These are phyloP conservation scores for Pangasius macronema DNA, from an alignment of 2,797 vertebrate species.

Conservation along the genomic window DNA sequence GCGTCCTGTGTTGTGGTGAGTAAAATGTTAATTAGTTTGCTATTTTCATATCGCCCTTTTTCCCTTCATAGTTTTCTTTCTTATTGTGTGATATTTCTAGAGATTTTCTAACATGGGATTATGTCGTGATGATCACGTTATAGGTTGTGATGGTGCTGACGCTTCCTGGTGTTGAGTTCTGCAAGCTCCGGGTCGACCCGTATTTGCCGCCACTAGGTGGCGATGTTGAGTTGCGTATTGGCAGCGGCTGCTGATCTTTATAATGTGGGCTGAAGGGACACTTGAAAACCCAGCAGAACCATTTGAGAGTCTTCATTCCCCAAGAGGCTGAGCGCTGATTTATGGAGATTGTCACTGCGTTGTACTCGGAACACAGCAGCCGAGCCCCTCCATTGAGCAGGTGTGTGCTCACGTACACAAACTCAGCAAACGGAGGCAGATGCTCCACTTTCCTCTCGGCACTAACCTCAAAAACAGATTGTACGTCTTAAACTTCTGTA, in stretches of 20 bases:
- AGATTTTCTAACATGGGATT: no score
- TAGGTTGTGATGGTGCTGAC: no score
- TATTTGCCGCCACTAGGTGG: constrained; percentile 32
- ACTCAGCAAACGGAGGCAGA: constrained; percentile 33
- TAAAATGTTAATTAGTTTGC: neutral
- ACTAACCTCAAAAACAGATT: constrained; percentile 21
- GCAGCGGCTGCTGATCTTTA: neutral
- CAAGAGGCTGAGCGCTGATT: constrained; percentile 36
- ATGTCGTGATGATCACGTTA: no score
- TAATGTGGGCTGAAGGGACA: neutral
- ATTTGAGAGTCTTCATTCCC: constrained; percentile 25
- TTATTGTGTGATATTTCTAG: neutral
- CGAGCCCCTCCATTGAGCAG: constrained; percentile 31
- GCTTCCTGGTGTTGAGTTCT: neutral
- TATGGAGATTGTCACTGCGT: constrained; percentile 44
- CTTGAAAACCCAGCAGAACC: constrained; percentile 12
- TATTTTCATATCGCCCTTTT: neutral
- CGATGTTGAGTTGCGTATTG: constrained; percentile 38
- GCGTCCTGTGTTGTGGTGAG: neutral
- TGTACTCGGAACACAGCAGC: constrained; percentile 14
- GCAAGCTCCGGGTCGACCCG: neutral
- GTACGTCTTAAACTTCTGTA: constrained; percentile 2
- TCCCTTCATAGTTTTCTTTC: neutral
- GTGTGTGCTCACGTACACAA: constrained; percentile 34
- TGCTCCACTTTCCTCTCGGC: constrained; percentile 38